These are phyloP conservation scores for Esox niger DNA, from an alignment of 2,113 vertebrate species.

Conservation along the genomic window DNA sequence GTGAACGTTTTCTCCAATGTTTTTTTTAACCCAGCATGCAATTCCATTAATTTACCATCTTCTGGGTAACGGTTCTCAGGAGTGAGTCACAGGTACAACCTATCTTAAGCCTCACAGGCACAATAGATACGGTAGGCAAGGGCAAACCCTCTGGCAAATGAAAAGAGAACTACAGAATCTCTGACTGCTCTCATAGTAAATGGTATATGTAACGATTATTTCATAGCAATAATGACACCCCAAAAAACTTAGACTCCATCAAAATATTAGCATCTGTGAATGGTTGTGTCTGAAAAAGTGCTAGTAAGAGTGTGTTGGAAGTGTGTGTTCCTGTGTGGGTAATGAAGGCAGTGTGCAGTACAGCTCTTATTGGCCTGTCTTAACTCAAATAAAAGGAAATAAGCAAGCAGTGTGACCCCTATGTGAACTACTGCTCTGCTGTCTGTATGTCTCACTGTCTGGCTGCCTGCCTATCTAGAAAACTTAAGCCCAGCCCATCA, in stretches of 20 bases:
- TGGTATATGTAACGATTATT: too few species aligned
- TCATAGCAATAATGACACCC: too few species aligned
- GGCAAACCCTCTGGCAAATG: too few species aligned
- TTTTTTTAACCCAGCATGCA: conserved; percentile 41
- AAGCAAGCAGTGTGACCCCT: conserved; percentile 83
- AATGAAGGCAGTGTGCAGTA: conserved; percentile 75
- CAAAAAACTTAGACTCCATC: too few species aligned
- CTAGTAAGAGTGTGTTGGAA: neutral
- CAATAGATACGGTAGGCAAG: neutral
- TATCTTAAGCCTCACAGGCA: neutral
- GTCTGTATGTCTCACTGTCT: conserved; percentile 75
- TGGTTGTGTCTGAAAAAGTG: neutral
- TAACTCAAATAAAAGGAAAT: conserved; percentile 99
- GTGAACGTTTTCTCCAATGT: neutral
- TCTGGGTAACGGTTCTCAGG: conserved; percentile 2
- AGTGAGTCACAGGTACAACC: conserved; percentile 25
- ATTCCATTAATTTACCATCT: conserved; percentile 19
- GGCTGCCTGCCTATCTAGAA: too few species aligned
- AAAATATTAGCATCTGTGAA: too few species aligned
- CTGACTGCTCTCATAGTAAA: too few species aligned
- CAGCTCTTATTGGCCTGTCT: conserved; percentile 95
- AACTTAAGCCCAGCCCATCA: too few species aligned
- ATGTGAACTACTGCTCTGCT: conserved; percentile 72
- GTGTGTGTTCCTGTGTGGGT: conserved; percentile 28
- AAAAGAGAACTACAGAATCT: too few species aligned